Conservation (phyloP, 2,888 invertebrate genomes). For the Ophion costatus region DNA sequence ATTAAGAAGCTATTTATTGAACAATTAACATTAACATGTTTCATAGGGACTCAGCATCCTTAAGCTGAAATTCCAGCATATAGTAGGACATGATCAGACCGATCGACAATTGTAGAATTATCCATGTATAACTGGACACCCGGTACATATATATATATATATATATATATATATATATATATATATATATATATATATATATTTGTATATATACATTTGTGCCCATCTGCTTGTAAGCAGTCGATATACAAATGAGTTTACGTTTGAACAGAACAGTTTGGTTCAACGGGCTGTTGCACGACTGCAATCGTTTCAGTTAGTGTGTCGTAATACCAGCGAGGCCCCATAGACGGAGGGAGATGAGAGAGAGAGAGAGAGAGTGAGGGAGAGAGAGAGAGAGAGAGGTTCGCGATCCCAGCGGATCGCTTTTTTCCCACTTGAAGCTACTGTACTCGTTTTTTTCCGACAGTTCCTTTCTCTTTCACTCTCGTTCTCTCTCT, state of each 20-base stretch:
- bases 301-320: constrained; percentile 50
- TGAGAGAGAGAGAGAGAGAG: constrained; percentile 32
- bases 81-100: no score
- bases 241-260: not conserved
- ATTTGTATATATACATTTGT: not conserved
- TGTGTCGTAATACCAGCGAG: constrained; percentile 57
- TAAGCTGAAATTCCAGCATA: no score
- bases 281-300: constrained; percentile 48
- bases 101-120: no score
- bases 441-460: constrained; percentile 40
- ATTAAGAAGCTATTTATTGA: no score
- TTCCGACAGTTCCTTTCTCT: constrained; percentile 12
- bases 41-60: no score
- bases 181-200: not conserved
- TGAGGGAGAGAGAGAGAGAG: constrained; percentile 36
- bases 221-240: constrained; percentile 3
- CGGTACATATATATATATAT: constrained; percentile 7
- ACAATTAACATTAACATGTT: no score
- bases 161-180: not conserved
- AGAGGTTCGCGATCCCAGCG: constrained; percentile 56
- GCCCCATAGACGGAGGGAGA: constrained; percentile 2
- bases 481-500: constrained; percentile 35
- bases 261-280: constrained; percentile 19
- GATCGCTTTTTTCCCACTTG: constrained; percentile 54
- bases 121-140: not conserved